Conservation (phyloP, 2,797 vertebrate genomes). For the Leucoraja ocellata region DNA sequence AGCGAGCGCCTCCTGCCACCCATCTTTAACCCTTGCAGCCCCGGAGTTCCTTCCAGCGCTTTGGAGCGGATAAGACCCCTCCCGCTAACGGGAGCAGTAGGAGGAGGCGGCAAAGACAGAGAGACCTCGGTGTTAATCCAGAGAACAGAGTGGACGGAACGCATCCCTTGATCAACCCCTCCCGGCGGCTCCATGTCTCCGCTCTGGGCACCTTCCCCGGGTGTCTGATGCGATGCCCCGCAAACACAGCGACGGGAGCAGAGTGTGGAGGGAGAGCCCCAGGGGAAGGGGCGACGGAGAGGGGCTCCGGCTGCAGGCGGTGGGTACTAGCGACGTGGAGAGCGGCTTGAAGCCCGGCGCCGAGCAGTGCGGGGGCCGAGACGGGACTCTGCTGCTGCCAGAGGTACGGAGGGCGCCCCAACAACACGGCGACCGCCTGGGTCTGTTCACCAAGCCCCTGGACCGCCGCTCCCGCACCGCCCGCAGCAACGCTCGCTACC, state of each 20-base stretch:
- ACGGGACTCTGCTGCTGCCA: slow-evolving; percentile 49
- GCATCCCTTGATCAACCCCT: too few relatives aligned
- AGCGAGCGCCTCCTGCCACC: too few relatives aligned
- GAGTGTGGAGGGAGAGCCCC: not conserved
- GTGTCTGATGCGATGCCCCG: not conserved
- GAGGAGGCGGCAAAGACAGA: too few relatives aligned
- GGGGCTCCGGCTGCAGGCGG: not conserved
- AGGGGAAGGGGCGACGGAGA: not conserved
- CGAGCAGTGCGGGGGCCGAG: slow-evolving; percentile 46
- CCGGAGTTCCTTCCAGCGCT: too few relatives aligned
- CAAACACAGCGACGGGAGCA: not conserved
- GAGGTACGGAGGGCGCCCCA: slow-evolving; percentile 61
- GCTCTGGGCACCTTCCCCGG: not conserved
- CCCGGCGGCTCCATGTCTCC: not conserved
- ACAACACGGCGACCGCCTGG: slow-evolving; percentile 84
- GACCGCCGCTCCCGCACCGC: slow-evolving; percentile 78
- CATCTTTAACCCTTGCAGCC: too few relatives aligned
- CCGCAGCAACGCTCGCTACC: slow-evolving; percentile 86
- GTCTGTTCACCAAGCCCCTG: slow-evolving; percentile 85
- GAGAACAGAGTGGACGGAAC: too few relatives aligned
- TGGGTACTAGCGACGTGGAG: not conserved
- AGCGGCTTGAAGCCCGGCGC: slow-evolving; percentile 51
- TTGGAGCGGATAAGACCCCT: too few relatives aligned
- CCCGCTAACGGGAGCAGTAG: too few relatives aligned
- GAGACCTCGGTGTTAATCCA: too few relatives aligned